Conservation (phyloP, 2,113 vertebrate species). For the Isurus oxyrinchus region DNA sequence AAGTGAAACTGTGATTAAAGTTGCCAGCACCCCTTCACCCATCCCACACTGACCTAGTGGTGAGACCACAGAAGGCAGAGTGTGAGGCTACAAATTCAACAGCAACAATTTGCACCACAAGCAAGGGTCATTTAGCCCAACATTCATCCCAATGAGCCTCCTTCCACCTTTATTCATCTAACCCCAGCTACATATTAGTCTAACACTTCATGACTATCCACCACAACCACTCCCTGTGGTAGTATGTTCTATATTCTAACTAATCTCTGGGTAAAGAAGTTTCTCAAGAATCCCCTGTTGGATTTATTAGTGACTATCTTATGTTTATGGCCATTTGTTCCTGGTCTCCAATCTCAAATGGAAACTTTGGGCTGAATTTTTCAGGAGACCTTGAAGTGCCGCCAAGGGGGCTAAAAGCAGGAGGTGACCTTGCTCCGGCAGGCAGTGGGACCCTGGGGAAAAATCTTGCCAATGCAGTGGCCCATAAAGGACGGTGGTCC, state of each 20-base stretch:
- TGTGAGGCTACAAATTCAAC: not conserved
- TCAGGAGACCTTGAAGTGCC: too few relatives aligned
- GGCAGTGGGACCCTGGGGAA: too few relatives aligned
- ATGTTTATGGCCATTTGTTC: not conserved
- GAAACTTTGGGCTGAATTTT: not conserved
- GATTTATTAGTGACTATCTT: not conserved
- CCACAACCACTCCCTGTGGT: not conserved
- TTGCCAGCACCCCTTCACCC: too few relatives aligned
- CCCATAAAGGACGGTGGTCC: too few relatives aligned
- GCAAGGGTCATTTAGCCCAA: not conserved
- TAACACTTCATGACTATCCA: not conserved
- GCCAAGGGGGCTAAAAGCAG: too few relatives aligned
- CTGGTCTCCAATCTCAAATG: not conserved
- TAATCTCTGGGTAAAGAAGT: not conserved
- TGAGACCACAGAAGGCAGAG: not conserved
- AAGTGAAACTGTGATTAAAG: not conserved
- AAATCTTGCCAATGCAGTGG: too few relatives aligned
- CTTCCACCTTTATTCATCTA: not conserved
- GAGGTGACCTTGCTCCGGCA: not conserved
- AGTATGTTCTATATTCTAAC: not conserved
- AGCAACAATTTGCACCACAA: not conserved
- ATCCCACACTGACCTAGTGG: not conserved
- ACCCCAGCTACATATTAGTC: not conserved
- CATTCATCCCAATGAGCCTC: too few relatives aligned
- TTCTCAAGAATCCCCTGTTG: not conserved